Conservation (phyloP, 2,113 vertebrate species). For the Neolamprologus sp. region DNA sequence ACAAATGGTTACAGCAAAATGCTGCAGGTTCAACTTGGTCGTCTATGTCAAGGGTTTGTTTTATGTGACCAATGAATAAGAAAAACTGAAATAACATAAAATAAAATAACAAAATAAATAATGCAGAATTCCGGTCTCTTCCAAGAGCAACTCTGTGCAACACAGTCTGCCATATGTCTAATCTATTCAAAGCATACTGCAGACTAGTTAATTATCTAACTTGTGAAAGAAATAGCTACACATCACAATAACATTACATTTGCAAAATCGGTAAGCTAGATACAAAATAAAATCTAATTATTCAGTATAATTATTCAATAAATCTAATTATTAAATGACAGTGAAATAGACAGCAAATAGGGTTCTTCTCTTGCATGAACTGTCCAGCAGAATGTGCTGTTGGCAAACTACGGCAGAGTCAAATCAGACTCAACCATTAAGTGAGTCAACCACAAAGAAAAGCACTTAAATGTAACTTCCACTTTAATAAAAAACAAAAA, state of each 20-base stretch:
- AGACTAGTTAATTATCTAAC: neutral
- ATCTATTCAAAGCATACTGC: neutral
- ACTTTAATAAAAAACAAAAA: neutral
- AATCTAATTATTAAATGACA: neutral
- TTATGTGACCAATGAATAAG: neutral
- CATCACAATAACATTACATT: neutral
- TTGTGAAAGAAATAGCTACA: neutral
- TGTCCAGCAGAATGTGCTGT: slow-evolving; percentile 50
- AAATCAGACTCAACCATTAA: neutral
- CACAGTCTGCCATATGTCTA: neutral
- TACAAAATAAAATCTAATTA: neutral
- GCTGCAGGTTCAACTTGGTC: neutral
- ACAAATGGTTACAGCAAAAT: neutral
- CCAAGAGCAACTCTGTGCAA: neutral
- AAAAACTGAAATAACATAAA: neutral
- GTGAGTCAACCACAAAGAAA: neutral
- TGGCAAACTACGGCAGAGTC: neutral
- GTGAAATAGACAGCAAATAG: neutral
- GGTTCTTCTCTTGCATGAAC: neutral
- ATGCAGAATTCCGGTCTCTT: neutral
- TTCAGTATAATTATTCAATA: neutral
- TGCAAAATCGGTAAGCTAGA: neutral
- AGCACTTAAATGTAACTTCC: neutral
- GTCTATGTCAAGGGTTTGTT: neutral
- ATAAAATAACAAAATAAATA: neutral